These are phyloP conservation scores for Colletes gigas DNA, from an alignment of 1,140 invertebrate species.

Conservation along the genomic window DNA sequence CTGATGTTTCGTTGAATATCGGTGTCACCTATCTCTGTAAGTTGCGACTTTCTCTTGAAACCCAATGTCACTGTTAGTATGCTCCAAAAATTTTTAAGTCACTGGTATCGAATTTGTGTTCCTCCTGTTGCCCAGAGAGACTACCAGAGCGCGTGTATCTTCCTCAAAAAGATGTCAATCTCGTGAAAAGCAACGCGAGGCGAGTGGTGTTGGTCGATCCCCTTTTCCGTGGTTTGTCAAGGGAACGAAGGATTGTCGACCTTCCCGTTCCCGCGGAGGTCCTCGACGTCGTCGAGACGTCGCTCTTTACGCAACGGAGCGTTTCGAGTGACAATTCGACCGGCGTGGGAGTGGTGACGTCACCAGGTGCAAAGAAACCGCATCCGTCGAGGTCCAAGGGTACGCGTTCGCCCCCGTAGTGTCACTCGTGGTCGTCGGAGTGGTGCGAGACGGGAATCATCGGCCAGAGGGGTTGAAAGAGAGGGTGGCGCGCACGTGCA, in stretches of 20 bases:
- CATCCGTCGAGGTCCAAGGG: constrained; percentile 43
- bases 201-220: too few relatives aligned
- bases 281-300: neutral
- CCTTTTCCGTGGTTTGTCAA: neutral
- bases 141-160: too few relatives aligned
- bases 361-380: constrained; percentile 15
- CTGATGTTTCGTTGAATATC: too few relatives aligned
- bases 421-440: constrained; percentile 18
- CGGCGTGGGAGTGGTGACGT: constrained; percentile 33
- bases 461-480: neutral
- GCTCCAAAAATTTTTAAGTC: too few relatives aligned
- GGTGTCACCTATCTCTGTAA: neutral
- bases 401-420: constrained; percentile 25
- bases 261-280: neutral
- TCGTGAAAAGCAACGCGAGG: too few relatives aligned
- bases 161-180: too few relatives aligned
- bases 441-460: constrained; percentile 15
- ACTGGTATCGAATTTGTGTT: too few relatives aligned
- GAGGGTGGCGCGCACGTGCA: constrained; percentile 42
- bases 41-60: neutral
- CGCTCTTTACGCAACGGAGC: constrained; percentile 9
- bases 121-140: too few relatives aligned
- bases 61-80: too few relatives aligned
- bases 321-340: constrained; percentile 1
- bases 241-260: neutral